phyloP scores from a whole-genome alignment of 2,888 invertebrate genomes.

The Dicranocentrus wangi region DNA sequence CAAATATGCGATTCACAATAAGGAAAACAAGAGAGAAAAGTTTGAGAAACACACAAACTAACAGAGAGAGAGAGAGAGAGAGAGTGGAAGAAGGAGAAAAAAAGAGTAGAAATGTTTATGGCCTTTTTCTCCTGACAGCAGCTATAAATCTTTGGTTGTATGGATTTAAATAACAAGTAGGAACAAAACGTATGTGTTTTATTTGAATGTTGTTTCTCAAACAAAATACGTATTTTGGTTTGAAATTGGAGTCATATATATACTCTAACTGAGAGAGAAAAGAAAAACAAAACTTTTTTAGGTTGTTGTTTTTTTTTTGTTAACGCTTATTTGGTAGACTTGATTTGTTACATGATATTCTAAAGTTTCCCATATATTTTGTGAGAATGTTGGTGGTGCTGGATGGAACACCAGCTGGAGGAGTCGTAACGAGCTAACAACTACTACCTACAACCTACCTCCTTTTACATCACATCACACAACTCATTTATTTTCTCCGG shows the following conservation, averaged over 20 bases:
- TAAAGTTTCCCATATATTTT: background rate
- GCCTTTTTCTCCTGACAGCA: slow-evolving; percentile 52
- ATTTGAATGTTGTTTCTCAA: background rate
- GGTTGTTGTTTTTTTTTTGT: too few relatives aligned
- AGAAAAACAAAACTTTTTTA: too few relatives aligned
- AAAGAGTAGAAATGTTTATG: slow-evolving; percentile 55
- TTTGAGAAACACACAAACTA: slow-evolving; percentile 31
- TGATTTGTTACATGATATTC: background rate
- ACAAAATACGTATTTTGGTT: slow-evolving; percentile 15
- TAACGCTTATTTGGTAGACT: background rate
- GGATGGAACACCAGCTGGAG: slow-evolving; percentile 21
- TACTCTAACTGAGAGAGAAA: too few relatives aligned
- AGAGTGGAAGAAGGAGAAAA: too few relatives aligned
- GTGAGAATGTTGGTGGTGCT: too few relatives aligned
- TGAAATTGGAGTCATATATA: too few relatives aligned
- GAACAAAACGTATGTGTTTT: slow-evolving; percentile 17
- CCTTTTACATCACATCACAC: background rate
- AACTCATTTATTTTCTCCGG: slow-evolving; percentile 8
- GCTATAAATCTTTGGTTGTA: slow-evolving; percentile 60
- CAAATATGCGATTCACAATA: slow-evolving; percentile 27
- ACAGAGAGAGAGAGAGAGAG: slow-evolving; percentile 12
- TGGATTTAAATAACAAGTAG: slow-evolving; percentile 60
- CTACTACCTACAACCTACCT: background rate
- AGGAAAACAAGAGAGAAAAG: slow-evolving; percentile 38
- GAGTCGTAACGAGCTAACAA: slow-evolving; percentile 22